Evolutionary conservation across 2,113 vertebrate genomes (phyloP).

Genomic region (Xiphophorus maculatus): DNA sequence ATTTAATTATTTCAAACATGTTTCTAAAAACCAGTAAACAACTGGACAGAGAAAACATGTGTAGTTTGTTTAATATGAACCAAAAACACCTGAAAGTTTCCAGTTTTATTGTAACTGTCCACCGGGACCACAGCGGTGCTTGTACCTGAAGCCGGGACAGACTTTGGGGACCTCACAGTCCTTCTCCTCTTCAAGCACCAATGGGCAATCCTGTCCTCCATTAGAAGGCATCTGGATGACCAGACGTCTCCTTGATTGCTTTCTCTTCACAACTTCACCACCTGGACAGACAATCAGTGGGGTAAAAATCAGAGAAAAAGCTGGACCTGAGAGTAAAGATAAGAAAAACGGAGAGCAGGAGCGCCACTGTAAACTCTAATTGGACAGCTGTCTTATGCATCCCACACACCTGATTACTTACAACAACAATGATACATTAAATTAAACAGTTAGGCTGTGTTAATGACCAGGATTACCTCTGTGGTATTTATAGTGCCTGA

Average conservation of each 20-base stretch:
- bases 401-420: conserved; percentile 17
- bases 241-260: conserved; percentile 88
- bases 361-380: conserved; percentile 18
- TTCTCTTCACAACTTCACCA: conserved; percentile 70
- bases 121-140: neutral
- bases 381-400: conserved; percentile 14
- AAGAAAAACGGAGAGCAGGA: conserved; percentile 15
- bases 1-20: no score
- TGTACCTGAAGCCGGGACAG: conserved; percentile 92
- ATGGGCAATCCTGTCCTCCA: conserved; percentile 91
- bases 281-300: conserved; percentile 73
- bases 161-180: conserved; percentile 83
- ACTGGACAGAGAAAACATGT: no score
- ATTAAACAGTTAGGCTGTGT: conserved; percentile 34
- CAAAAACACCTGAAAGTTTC: no score
- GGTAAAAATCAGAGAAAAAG: conserved; percentile 15
- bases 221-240: conserved; percentile 90
- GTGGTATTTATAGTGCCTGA: conserved; percentile 33
- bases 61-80: no score
- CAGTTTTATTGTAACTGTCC: neutral
- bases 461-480: conserved; percentile 30
- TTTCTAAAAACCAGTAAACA: no score
- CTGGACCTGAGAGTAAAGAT: conserved; percentile 18
- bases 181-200: conserved; percentile 89
- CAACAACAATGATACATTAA: conserved; percentile 36